These are phyloP conservation scores for Argynnis bischoffii DNA, from an alignment of 2,888 invertebrate genomes.

Conservation along the genomic window DNA sequence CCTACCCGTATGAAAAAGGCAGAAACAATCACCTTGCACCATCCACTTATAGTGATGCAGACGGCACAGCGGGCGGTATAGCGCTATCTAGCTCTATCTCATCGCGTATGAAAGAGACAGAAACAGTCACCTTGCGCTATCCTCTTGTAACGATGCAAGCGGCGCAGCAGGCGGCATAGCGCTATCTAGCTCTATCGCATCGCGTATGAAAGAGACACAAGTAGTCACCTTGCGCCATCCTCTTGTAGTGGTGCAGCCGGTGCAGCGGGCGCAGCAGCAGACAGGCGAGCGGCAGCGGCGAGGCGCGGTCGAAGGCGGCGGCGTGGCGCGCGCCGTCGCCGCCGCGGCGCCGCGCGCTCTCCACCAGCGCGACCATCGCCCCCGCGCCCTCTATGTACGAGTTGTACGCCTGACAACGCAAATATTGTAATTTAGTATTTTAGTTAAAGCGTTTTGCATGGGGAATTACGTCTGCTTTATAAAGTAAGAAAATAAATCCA, in stretches of 20 bases:
- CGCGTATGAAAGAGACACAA: background rate
- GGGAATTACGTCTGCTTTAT: too few relatives aligned
- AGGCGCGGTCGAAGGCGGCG: constrained; percentile 81
- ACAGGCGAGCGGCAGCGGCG: constrained; percentile 89
- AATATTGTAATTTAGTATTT: background rate
- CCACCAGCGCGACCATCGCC: constrained; percentile 91
- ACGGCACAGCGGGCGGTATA: too few relatives aligned
- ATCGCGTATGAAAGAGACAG: too few relatives aligned
- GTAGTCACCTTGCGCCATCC: constrained; percentile 46
- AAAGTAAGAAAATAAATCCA: too few relatives aligned
- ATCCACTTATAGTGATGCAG: too few relatives aligned
- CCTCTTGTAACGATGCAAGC: constrained; percentile 91
- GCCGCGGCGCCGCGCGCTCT: constrained; percentile 88
- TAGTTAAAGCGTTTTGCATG: background rate
- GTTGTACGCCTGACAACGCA: constrained; percentile 78
- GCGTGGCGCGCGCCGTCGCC: constrained; percentile 83
- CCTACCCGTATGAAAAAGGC: too few relatives aligned
- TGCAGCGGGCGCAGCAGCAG: constrained; percentile 94
- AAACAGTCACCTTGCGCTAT: constrained; percentile 39
- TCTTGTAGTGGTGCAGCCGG: constrained; percentile 92
- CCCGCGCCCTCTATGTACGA: constrained; percentile 85
- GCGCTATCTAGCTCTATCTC: too few relatives aligned
- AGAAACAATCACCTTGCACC: too few relatives aligned
- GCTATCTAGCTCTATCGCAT: background rate
- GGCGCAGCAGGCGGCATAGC: constrained; percentile 88